phyloP scores from a whole-genome alignment of 1,140 invertebrate genomes.

The Neuroterus valhalla region DNA sequence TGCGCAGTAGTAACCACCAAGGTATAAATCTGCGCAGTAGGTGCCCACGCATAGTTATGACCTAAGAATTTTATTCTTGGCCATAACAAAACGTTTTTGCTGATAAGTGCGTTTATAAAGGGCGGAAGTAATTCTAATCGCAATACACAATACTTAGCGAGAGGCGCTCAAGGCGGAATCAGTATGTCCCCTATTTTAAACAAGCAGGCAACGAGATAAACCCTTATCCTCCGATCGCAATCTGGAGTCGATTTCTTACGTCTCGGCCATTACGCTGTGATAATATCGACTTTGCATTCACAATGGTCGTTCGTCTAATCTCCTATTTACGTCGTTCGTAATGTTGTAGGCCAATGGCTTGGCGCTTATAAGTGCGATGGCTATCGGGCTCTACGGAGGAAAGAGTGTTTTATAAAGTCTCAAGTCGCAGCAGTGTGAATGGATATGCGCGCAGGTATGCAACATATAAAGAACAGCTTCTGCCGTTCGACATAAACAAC shows the following conservation, averaged over 20 bases:
- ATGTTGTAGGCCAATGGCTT: constrained; percentile 48
- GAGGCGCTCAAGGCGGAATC: constrained; percentile 25
- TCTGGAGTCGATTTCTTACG: constrained; percentile 58
- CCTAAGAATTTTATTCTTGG: neutral
- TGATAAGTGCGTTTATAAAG: neutral
- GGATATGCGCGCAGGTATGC: neutral
- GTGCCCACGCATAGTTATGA: too few species aligned
- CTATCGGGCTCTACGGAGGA: constrained; percentile 30
- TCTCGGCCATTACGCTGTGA: constrained; percentile 50
- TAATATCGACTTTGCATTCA: constrained; percentile 59
- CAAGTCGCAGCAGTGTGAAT: constrained; percentile 6
- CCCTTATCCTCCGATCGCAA: constrained; percentile 53
- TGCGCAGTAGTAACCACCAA: too few species aligned
- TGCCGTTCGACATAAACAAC: constrained; percentile 5
- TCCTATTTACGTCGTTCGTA: constrained; percentile 45
- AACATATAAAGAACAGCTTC: constrained; percentile 1
- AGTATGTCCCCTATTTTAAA: constrained; percentile 22
- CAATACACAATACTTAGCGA: neutral
- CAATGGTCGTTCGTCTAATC: constrained; percentile 57
- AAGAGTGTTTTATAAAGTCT: neutral
- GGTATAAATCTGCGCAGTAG: too few species aligned
- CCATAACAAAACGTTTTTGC: neutral
- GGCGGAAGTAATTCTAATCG: constrained; percentile 4
- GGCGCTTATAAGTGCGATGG: constrained; percentile 47
- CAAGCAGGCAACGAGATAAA: constrained; percentile 50